phyloP scores from a whole-genome alignment of 1,140 invertebrate genomes.

The Drosophila watanabei region DNA sequence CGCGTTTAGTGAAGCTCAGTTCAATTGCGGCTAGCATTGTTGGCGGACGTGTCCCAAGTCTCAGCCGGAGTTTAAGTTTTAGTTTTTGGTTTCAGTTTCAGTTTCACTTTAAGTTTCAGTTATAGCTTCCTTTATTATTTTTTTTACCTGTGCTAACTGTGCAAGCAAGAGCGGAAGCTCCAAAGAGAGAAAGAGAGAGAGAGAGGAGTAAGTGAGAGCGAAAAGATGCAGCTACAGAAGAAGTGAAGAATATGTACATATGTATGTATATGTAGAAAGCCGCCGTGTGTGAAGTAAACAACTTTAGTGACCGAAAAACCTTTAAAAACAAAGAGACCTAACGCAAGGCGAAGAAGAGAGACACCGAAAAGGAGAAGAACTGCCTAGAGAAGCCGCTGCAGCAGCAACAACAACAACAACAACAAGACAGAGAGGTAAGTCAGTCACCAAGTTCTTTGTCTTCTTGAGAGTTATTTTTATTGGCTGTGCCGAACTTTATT shows the following conservation, averaged over 20 bases:
- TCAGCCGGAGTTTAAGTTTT: neutral
- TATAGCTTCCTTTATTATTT: slow-evolving; percentile 4
- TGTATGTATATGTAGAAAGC: neutral
- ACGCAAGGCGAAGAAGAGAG: slow-evolving; percentile 11
- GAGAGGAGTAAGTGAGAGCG: neutral
- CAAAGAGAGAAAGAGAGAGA: neutral
- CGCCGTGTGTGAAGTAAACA: slow-evolving; percentile 30
- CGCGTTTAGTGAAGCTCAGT: slow-evolving; percentile 76
- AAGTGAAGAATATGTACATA: slow-evolving; percentile 9
- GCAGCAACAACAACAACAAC: neutral
- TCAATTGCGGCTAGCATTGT: slow-evolving; percentile 77
- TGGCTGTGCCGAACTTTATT: slow-evolving; percentile 1
- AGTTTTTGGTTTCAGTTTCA: slow-evolving; percentile 10
- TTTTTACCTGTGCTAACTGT: slow-evolving; percentile 36
- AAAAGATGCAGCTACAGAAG: slow-evolving; percentile 9
- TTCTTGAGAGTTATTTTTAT: neutral
- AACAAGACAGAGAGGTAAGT: slow-evolving; percentile 23
- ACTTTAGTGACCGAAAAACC: slow-evolving; percentile 35
- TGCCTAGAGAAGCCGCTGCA: neutral
- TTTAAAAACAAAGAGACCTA: neutral
- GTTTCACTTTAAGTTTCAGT: slow-evolving; percentile 32
- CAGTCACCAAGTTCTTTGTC: slow-evolving; percentile 14
- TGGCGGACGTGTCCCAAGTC: slow-evolving; percentile 68
- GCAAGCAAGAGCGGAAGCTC: slow-evolving; percentile 3
- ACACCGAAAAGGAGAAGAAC: slow-evolving; percentile 11